Evolutionary conservation across 2,113 vertebrate species (phyloP).

Genomic region (Hystrix cristata): DNA sequence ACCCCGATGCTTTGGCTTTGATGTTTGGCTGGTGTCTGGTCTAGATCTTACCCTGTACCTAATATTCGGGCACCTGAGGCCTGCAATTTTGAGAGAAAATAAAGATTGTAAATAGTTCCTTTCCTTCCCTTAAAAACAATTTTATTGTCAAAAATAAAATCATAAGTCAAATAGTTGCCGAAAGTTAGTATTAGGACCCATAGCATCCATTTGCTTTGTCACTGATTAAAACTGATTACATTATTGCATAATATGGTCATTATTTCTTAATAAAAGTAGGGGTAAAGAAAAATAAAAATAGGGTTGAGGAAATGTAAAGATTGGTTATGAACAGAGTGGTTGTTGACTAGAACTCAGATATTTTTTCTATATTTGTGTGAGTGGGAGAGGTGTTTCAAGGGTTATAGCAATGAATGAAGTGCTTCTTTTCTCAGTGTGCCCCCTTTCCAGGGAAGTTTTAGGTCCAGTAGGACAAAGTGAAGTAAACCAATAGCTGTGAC

Average conservation of each 20-base stretch:
- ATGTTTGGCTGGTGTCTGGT: conserved; percentile 4
- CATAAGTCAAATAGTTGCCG: conserved; percentile 55
- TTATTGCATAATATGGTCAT: not conserved
- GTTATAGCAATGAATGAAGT: not conserved
- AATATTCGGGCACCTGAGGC: not conserved
- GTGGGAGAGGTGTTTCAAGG: not conserved
- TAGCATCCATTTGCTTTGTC: conserved; percentile 52
- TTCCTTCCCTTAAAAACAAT: conserved; percentile 23
- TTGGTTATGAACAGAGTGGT: not conserved
- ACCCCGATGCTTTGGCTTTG: not conserved
- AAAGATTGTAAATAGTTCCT: not conserved
- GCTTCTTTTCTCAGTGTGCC: not conserved
- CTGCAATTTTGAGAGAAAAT: conserved; percentile 49
- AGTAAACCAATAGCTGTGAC: not conserved
- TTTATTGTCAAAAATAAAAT: conserved; percentile 38
- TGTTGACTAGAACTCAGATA: conserved; percentile 8
- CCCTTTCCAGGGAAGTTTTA: conserved; percentile 5
- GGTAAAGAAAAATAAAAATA: not conserved
- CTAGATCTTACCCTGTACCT: not conserved
- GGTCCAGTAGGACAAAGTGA: conserved; percentile 45
- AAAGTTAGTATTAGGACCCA: conserved; percentile 39
- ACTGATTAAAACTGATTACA: conserved; percentile 20
- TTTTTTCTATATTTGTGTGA: not conserved
- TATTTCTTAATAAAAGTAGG: conserved; percentile 53
- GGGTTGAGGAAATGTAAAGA: conserved; percentile 28